Percentiles rank a stretch among this genome's conserved stretches.
These are phyloP conservation scores for Ptilonorhynchus violaceus DNA, from an alignment of 2,113 vertebrate genomes.

Conservation along the genomic window DNA sequence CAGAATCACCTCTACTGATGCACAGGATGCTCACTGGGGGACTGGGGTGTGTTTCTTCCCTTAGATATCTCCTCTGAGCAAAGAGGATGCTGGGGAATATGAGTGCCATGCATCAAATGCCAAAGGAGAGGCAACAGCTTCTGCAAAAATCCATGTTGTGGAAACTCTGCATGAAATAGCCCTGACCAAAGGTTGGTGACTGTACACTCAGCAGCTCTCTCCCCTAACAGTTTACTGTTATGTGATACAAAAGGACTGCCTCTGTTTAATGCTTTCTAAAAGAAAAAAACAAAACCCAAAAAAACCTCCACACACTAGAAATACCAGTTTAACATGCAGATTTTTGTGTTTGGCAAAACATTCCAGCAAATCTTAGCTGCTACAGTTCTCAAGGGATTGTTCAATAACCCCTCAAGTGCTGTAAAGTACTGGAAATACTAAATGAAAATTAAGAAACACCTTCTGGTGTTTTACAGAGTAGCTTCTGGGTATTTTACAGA, in stretches of 20 bases:
- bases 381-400: background rate
- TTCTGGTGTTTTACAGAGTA: background rate
- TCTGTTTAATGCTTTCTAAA: background rate
- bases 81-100: slow-evolving; percentile 85
- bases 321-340: background rate
- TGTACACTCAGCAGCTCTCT: background rate
- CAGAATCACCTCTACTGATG: background rate
- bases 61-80: slow-evolving; percentile 88
- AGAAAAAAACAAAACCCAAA: background rate
- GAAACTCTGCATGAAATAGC: slow-evolving; percentile 80
- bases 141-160: slow-evolving; percentile 83
- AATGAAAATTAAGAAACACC: background rate
- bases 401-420: background rate
- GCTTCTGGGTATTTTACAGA: background rate
- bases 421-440: background rate
- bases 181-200: slow-evolving; percentile 74
- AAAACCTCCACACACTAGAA: background rate
- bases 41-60: background rate
- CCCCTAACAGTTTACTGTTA: background rate
- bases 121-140: slow-evolving; percentile 84
- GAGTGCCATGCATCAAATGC: slow-evolving; percentile 89
- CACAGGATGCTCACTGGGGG: background rate
- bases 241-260: background rate
- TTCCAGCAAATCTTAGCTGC: background rate
- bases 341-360: background rate